Base-by-base conservation (phyloP, 2,113 vertebrate genomes). In the Potamarius usumacintae region DNA sequence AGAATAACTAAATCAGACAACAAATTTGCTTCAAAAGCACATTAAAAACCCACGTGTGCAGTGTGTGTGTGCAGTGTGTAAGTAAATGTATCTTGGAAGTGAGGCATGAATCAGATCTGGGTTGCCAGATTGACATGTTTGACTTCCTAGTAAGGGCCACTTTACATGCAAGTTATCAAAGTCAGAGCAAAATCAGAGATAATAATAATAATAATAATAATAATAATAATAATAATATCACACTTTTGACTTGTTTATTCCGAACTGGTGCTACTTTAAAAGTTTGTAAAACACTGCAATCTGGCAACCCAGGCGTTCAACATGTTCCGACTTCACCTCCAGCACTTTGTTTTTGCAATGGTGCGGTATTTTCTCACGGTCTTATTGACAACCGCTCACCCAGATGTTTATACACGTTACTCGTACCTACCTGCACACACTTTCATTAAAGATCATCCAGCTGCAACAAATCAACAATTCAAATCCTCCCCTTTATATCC, bases 311-410 rank as follows among this genome's bases (percentile, higher is more conserved):
- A 22, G 4, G 52, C 1, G 76, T n/a, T n/a, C 12, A 53, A 55
- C 50, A 55, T 52, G 48, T n/a, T 55, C 52, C 2, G 77, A 80
- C 42, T 81, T 60, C 55, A 81, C 55, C 30, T 11, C 57, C 20
- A n/a, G 77, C 77, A 53, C n/a, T 79, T 79, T 57, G 30, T 42
- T 42, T 62, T 82, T 34, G 42, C 7, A 25, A 78, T 1, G 55
- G 57, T 4, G 79, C 30, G 25, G 4, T 60, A 62, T 22, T 82
- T 82, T 82, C 79, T 82, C 79, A 82, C 79, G 79, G 57, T 82
- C 79, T 82, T 25, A 14, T 11, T 30, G n/a, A 34, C 15, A 15
- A 18, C 48, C 79, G 60, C 27, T 57, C 15, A 80, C 15, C 11
- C 55, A 58, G 15, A 20, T 15, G 1, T 5, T 30, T 60, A 6